Evolutionary conservation across 2,113 vertebrate species (phyloP).

Genomic region (Prolemur simus): DNA sequence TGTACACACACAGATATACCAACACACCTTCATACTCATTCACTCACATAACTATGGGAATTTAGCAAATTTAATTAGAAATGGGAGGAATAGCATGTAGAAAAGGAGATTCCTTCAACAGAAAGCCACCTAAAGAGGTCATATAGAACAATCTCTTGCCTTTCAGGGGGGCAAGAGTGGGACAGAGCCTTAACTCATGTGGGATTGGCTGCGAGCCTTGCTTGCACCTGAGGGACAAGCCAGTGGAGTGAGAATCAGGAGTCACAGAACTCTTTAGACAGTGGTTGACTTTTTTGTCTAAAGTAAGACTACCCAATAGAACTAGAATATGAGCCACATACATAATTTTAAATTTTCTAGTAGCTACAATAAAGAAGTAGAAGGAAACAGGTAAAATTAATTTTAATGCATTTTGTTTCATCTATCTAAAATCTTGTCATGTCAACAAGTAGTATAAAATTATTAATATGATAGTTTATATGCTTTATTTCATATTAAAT

Average conservation of each 20-base stretch:
- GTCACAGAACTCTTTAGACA: neutral
- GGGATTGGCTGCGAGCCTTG: neutral
- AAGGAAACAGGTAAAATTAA: conserved; percentile 2
- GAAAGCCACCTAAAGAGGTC: neutral
- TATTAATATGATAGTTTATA: neutral
- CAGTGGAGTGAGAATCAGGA: neutral
- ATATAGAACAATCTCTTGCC: neutral
- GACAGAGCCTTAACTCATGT: neutral
- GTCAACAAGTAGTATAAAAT: neutral
- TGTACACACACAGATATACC: neutral
- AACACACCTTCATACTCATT: neutral
- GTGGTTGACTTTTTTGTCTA: neutral
- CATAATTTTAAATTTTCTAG: neutral
- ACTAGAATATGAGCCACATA: neutral
- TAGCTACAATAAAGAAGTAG: neutral
- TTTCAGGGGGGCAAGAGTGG: neutral
- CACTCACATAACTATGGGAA: neutral
- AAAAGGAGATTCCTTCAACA: conserved; percentile 2
- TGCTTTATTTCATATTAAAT: neutral
- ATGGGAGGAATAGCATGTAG: neutral
- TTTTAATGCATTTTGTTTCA: conserved; percentile 3
- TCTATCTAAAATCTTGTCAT: neutral
- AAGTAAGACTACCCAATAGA: neutral
- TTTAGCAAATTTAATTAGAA: neutral
- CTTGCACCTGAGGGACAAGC: neutral